Evolutionary conservation across 2,113 vertebrate genomes (phyloP).

Genomic region (Albula goreensis): DNA sequence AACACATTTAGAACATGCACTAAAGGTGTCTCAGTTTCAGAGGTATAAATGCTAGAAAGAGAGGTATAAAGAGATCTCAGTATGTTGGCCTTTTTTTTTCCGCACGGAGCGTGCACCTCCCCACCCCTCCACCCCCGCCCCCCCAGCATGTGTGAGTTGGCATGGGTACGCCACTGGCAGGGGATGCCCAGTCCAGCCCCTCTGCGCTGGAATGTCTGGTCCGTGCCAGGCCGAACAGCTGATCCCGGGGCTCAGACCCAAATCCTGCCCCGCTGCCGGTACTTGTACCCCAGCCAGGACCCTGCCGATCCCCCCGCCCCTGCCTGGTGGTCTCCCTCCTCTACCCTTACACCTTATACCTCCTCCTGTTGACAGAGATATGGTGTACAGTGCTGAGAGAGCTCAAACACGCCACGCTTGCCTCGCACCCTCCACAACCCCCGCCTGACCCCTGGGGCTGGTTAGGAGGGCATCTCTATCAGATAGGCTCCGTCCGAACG

Average conservation of each 20-base stretch:
- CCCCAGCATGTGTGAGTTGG: slow-evolving; percentile 10
- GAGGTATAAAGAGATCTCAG: too few species aligned
- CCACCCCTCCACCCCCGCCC: slow-evolving; percentile 37
- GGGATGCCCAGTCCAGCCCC: slow-evolving; percentile 14
- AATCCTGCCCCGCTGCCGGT: neutral
- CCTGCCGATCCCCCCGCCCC: slow-evolving; percentile 29
- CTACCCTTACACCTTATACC: too few species aligned
- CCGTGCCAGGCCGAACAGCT: slow-evolving; percentile 28
- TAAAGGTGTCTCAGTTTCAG: too few species aligned
- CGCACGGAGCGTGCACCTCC: neutral
- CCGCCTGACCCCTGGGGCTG: slow-evolving; percentile 42
- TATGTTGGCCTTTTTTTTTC: too few species aligned
- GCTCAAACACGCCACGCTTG: too few species aligned
- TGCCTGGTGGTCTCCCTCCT: too few species aligned
- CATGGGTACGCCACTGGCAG: slow-evolving; percentile 15
- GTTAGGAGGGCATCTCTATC: slow-evolving; percentile 62
- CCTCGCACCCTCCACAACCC: neutral
- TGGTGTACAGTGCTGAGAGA: too few species aligned
- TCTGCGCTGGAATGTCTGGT: neutral
- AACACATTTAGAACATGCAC: too few species aligned
- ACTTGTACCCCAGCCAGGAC: slow-evolving; percentile 32
- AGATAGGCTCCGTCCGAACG: slow-evolving; percentile 26
- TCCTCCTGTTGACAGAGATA: too few species aligned
- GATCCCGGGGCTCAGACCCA: neutral
- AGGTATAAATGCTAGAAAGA: too few species aligned